Conservation (phyloP, 2,797 vertebrate genomes). For the Gastrophryne carolinensis region DNA sequence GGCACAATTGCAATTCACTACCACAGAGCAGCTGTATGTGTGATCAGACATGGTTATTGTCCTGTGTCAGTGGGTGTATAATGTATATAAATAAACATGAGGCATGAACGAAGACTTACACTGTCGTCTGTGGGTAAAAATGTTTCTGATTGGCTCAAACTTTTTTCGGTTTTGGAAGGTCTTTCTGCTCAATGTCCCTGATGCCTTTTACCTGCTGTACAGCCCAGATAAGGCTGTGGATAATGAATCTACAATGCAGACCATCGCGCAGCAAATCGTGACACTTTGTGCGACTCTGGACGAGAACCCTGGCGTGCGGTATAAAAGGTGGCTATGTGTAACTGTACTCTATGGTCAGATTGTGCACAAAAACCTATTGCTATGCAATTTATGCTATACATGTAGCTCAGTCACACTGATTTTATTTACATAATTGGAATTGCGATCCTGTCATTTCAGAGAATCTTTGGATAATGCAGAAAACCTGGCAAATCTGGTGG, state of each 20-base stretch:
- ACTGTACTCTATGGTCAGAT: neutral
- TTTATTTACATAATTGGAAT: too few relatives aligned
- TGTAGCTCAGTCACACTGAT: too few relatives aligned
- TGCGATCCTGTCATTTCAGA: too few relatives aligned
- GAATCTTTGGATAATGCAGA: slow-evolving; percentile 79
- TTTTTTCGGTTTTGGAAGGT: slow-evolving; percentile 70
- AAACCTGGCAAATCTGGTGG: slow-evolving; percentile 85
- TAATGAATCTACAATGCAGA: slow-evolving; percentile 75
- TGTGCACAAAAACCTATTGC: too few relatives aligned
- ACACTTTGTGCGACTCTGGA: slow-evolving; percentile 90
- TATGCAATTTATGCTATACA: too few relatives aligned
- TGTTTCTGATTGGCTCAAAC: neutral
- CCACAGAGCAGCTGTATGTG: too few relatives aligned
- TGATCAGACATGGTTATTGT: too few relatives aligned
- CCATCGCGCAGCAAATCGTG: slow-evolving; percentile 85
- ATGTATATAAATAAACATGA: too few relatives aligned
- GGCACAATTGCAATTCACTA: too few relatives aligned
- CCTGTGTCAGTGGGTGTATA: too few relatives aligned
- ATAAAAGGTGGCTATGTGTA: slow-evolving; percentile 74
- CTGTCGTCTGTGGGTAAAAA: neutral
- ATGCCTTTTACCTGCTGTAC: slow-evolving; percentile 87
- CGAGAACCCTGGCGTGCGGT: slow-evolving; percentile 91
- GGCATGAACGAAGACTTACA: neutral
- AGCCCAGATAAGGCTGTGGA: slow-evolving; percentile 76
- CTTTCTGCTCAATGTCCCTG: slow-evolving; percentile 84